These are phyloP conservation scores for Malaclemys terrapin DNA, from an alignment of 2,113 vertebrate genomes.

Conservation along the genomic window DNA sequence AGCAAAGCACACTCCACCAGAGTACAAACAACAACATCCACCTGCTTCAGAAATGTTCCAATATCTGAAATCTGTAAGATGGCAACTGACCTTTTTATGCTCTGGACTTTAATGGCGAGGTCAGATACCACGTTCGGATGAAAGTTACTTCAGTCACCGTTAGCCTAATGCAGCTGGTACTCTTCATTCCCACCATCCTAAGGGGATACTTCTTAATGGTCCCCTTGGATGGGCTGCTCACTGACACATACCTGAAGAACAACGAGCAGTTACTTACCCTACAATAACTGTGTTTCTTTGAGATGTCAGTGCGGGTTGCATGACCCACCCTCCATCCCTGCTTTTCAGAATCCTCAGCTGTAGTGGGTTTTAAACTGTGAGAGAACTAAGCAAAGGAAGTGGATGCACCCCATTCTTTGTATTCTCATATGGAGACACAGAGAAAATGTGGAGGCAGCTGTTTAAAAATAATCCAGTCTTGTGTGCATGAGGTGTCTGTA, in stretches of 20 bases:
- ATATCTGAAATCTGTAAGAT: neutral
- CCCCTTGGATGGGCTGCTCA: neutral
- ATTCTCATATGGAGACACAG: neutral
- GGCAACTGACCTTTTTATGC: neutral
- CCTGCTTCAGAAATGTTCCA: neutral
- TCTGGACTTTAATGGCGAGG: neutral
- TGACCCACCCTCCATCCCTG: neutral
- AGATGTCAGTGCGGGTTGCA: neutral
- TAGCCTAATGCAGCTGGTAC: neutral
- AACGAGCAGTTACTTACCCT: rapidly evolving
- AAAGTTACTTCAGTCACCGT: neutral
- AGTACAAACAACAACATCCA: neutral
- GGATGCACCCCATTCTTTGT: neutral
- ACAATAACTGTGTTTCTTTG: neutral
- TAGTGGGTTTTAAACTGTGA: neutral
- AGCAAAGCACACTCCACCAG: neutral
- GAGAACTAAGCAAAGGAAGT: neutral
- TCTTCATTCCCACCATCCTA: neutral
- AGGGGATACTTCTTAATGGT: rapidly evolving
- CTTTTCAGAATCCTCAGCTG: neutral
- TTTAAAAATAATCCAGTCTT: neutral
- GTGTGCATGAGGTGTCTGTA: neutral
- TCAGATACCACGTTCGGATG: neutral
- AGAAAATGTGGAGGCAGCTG: neutral
- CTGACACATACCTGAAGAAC: neutral